phyloP scores from a whole-genome alignment of 2,797 vertebrate species.

The Aselliscus stoliczkanus region DNA sequence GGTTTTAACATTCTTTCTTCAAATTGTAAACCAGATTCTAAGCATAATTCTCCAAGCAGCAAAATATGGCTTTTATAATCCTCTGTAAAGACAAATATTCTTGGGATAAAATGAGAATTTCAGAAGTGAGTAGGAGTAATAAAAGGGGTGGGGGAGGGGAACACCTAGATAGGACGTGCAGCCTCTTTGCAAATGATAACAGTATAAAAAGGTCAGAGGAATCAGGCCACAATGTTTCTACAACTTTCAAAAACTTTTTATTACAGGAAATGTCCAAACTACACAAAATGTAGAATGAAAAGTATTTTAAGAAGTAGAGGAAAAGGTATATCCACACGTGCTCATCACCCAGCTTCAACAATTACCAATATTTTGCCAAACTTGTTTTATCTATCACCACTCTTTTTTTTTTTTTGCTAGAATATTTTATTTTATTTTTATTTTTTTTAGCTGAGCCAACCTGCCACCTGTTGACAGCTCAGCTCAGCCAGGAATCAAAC shows the following conservation, averaged over 20 bases:
- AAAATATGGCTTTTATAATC: conserved; percentile 19
- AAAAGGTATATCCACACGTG: background rate
- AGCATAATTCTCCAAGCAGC: conserved; percentile 42
- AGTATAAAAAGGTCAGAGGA: background rate
- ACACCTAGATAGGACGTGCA: background rate
- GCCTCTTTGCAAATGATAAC: background rate
- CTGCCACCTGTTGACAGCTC: too few relatives aligned
- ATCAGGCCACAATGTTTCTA: background rate
- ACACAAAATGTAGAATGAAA: background rate
- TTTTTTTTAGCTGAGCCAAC: too few relatives aligned
- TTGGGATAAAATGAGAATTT: conserved; percentile 5
- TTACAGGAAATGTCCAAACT: background rate
- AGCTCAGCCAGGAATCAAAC: too few relatives aligned
- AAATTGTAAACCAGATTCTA: conserved; percentile 56
- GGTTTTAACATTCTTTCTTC: conserved; percentile 20
- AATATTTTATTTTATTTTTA: too few relatives aligned
- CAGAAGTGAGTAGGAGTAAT: background rate
- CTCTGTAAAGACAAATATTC: background rate
- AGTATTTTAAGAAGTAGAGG: background rate
- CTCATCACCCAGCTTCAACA: background rate
- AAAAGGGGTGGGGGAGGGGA: too few relatives aligned
- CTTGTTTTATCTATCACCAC: background rate
- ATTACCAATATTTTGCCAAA: background rate
- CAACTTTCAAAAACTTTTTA: background rate
- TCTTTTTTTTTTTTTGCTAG: background rate